A percentile compares a stretch with the other conserved stretches of the same genome.
Conservation (phyloP, 2,797 vertebrate genomes). For the Pogonophryne albipinna region DNA sequence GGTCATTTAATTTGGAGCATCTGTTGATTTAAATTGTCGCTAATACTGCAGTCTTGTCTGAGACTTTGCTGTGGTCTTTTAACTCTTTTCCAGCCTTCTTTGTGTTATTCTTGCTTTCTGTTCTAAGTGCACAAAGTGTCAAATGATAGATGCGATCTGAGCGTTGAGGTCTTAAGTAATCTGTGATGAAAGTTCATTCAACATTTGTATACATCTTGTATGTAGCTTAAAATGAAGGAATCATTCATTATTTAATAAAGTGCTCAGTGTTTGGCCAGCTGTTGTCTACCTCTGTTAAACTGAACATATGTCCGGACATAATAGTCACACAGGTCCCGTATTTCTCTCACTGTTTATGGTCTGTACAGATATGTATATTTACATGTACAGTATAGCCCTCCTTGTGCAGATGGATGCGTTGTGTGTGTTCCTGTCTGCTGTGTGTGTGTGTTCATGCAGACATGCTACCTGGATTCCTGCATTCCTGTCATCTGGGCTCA, state of each 20-base stretch:
- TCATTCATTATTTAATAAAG: neutral
- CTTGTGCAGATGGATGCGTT: constrained; percentile 32
- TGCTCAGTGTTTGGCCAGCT: neutral
- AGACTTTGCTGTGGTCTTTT: too few relatives aligned
- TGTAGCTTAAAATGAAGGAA: neutral
- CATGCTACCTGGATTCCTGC: constrained; percentile 81
- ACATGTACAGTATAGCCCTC: constrained; percentile 35
- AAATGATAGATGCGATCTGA: neutral
- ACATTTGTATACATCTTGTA: neutral
- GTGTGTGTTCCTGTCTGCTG: constrained; percentile 23
- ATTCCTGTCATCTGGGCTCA: constrained; percentile 75
- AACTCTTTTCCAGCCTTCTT: too few relatives aligned
- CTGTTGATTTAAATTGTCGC: too few relatives aligned
- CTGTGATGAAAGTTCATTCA: neutral
- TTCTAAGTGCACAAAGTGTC: too few relatives aligned
- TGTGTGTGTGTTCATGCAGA: constrained; percentile 37
- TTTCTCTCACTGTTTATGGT: constrained; percentile 36
- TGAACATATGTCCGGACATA: constrained; percentile 14
- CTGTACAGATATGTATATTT: constrained; percentile 36
- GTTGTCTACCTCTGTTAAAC: neutral
- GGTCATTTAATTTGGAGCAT: neutral
- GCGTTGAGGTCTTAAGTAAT: neutral
- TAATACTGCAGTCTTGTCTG: too few relatives aligned
- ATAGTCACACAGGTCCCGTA: constrained; percentile 24
- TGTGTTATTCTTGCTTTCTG: too few relatives aligned